phyloP scores from a whole-genome alignment of 2,888 invertebrate species.

The Reticulitermes lucifugus region DNA sequence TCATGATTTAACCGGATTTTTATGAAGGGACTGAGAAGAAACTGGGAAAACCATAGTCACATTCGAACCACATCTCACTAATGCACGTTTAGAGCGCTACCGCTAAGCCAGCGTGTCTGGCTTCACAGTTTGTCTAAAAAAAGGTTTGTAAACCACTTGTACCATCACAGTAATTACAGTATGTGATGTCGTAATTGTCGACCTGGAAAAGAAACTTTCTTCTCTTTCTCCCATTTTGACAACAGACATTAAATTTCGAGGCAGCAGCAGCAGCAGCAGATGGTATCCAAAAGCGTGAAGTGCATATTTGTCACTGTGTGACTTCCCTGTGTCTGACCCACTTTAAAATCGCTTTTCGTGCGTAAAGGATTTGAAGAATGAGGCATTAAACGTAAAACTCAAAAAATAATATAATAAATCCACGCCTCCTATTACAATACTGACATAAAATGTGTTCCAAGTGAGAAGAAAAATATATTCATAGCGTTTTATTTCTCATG shows the following conservation, averaged over 20 bases:
- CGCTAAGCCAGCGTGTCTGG: no score
- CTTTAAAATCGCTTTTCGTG: conserved; percentile 5
- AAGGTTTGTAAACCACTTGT: no score
- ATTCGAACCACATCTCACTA: no score
- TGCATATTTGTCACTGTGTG: neutral
- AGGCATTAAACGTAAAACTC: neutral
- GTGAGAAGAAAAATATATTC: no score
- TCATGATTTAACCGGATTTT: no score
- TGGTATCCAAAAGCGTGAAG: neutral
- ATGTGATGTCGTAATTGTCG: neutral
- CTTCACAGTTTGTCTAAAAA: no score
- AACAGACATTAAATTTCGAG: neutral
- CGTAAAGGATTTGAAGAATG: neutral
- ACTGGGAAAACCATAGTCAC: no score
- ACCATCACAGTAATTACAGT: no score
- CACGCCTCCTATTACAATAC: neutral
- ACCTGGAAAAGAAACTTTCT: neutral
- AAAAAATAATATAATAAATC: conserved; percentile 3
- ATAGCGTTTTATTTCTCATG: no score
- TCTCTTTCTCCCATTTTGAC: neutral
- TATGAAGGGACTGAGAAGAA: no score
- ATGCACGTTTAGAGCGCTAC: no score
- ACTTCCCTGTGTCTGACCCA: neutral
- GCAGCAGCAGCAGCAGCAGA: neutral
- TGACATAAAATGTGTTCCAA: neutral